These are phyloP conservation scores for Carettochelys insculpta DNA, from an alignment of 2,113 vertebrate genomes.

Conservation along the genomic window DNA sequence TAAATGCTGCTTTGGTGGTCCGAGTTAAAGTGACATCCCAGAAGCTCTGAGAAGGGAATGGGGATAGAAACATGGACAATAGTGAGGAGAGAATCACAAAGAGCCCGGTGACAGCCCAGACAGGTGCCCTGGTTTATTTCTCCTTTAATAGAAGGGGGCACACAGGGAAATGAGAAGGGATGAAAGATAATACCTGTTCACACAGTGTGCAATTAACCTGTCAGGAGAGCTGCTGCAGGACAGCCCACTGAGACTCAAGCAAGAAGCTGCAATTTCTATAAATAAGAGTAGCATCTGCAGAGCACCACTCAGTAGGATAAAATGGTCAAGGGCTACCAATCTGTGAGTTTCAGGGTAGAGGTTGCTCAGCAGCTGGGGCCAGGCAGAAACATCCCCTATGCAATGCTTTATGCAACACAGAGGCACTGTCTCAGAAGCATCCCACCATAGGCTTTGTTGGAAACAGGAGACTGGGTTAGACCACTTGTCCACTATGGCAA, in stretches of 20 bases:
- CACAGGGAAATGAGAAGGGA: background rate
- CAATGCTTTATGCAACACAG: background rate
- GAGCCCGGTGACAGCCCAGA: fast-evolving
- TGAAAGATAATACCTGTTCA: background rate
- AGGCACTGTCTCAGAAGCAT: background rate
- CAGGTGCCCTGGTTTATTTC: background rate
- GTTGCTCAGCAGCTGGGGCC: background rate
- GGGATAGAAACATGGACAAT: background rate
- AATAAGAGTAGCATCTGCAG: background rate
- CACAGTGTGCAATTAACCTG: background rate
- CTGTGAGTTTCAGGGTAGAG: background rate
- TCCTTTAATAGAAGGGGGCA: background rate
- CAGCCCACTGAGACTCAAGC: background rate
- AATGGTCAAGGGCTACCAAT: background rate
- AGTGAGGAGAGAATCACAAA: background rate
- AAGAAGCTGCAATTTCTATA: slow-evolving; percentile 29
- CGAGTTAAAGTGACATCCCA: background rate
- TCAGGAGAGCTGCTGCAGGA: background rate
- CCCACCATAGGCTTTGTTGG: background rate
- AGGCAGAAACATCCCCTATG: background rate
- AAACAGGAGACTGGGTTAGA: background rate
- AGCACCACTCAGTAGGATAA: background rate
- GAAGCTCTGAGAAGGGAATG: background rate
- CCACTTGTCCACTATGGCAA: background rate
- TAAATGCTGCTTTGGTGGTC: fast-evolving